Conservation (phyloP, 1,140 invertebrate genomes). For the Stegodyphus mimosarum region DNA sequence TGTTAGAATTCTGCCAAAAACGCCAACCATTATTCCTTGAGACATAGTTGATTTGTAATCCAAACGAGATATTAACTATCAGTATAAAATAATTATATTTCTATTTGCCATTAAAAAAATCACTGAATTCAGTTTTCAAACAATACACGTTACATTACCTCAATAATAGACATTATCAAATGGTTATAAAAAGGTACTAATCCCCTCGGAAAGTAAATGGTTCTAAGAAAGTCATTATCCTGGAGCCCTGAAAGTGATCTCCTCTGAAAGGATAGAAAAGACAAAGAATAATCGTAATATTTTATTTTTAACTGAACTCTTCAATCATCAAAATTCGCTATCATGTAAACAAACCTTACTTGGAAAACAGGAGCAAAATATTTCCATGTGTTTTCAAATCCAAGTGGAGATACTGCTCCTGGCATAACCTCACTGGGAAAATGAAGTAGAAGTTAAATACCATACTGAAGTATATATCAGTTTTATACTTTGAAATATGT, state of each 20-base stretch:
- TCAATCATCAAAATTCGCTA: no score
- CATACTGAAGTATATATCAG: no score
- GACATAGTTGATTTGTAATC: background rate
- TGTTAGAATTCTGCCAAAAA: slow-evolving; percentile 23
- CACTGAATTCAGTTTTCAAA: background rate
- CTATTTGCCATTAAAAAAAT: background rate
- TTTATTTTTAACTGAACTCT: no score
- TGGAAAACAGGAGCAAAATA: background rate
- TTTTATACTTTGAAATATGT: no score
- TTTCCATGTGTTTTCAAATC: background rate
- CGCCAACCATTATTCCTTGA: slow-evolving; percentile 25
- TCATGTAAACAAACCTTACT: background rate
- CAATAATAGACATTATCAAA: slow-evolving; percentile 4
- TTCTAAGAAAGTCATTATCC: background rate
- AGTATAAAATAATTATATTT: background rate
- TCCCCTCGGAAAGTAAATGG: background rate
- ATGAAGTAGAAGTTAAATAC: background rate
- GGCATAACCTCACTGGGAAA: slow-evolving; percentile 43
- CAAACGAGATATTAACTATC: slow-evolving; percentile 6
- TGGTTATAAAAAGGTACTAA: background rate
- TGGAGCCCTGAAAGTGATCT: background rate
- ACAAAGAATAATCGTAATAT: background rate
- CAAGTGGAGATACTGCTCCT: slow-evolving; percentile 23
- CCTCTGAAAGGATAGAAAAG: slow-evolving; percentile 9
- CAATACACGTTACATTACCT: slow-evolving; percentile 3